Evolutionary conservation across 2,888 invertebrate genomes (phyloP), one percentile per base, ranked within the genome.

Genomic region (Leptinotarsa tumamoca): DNA sequence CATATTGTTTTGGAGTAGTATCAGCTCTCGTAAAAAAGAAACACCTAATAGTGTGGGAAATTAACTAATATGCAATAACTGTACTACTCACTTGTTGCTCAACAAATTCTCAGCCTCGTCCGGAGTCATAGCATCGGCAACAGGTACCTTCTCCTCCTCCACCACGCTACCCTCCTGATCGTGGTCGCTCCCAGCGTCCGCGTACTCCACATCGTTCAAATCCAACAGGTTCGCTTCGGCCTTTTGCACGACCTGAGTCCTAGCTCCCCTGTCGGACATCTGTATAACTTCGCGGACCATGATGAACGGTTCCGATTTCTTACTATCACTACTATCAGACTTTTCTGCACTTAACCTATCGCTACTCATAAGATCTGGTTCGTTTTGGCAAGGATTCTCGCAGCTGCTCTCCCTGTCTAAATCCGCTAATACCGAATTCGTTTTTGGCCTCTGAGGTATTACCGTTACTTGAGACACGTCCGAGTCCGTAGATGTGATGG

Each of bases 101-200:
- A 96, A 92, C 86, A 96, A 90, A 89, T 94, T 93, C 88, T 96
- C 95, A 17, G 96, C 96, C 89, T 96, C 96, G 85, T 95, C 95
- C 72, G 95, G 94, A 81, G 96, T 96, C 96, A 94, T 94, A 56
- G 88, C 89, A 84, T 91, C 91, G 52, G 90, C 89, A 81, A 90
- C 88, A 80, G 88, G 87, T 78, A 74, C 79, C 74, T 79, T 82
- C 71, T 82, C 90, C 85, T 82, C 90, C 85, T 85, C 89, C 83
- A 85, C 88, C 33, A 75, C 75, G 83, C 76, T 78, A 67, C 75
- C 72, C 33, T 81, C 80, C 72, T 89, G 89, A 78, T 90, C 90
- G 71, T 89, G 89, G 77, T 90, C 91, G 80, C 43, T 43, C 10
- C 90, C 90, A 21, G 90, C 91, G 82, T 91, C 91, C 14, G 90